Evolutionary conservation across 2,888 invertebrate genomes (phyloP), one percentile per base, ranked within the genome.

Genomic region (Lepidochitona cinerea): DNA sequence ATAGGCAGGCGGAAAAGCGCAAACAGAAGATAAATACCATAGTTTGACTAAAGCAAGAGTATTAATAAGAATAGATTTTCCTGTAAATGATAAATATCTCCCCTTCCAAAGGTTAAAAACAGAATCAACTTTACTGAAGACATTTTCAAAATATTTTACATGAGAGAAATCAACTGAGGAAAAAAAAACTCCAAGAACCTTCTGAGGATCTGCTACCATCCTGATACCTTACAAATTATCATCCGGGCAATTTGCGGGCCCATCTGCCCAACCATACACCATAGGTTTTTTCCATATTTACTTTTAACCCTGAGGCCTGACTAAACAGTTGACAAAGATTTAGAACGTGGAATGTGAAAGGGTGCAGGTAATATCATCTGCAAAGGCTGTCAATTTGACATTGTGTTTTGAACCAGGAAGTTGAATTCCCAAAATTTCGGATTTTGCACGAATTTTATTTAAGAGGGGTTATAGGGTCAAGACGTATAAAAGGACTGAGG

Each of bases 191-290:
- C 66, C 66, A 12, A 66, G n/a, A 66, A 66, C 18, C n/a, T 36
- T 23, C 36, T 37, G 37, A 32, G 26, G n/a, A 4, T 4, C 1
- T 23, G 14, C 26, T 37, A 37, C 9, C 66, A 35, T 36, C 1
- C 3, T 23, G 14, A 80, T 78, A 12, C 80, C 80, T 67, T 78
- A 80, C 32, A 72, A 68, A 29, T 76, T 75, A 68, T 78, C 80
- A n/a, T n/a, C n/a, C n/a, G n/a, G n/a, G n/a, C n/a, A n/a, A n/a
- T n/a, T n/a, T n/a, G n/a, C n/a, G n/a, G n/a, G n/a, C 72, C 80
- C 75, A 80, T 73, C 76, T 75, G 0, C 80, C 78, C 49, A 75
- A 35, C 68, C 64, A 80, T 35, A 80, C 32, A 9, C 75, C 76
- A 52, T 71, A 71, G 14, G 76, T 73, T 73, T 80, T 80, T 33